phyloP scores from a whole-genome alignment of 2,888 invertebrate species.

The Drosophila ezoana region DNA sequence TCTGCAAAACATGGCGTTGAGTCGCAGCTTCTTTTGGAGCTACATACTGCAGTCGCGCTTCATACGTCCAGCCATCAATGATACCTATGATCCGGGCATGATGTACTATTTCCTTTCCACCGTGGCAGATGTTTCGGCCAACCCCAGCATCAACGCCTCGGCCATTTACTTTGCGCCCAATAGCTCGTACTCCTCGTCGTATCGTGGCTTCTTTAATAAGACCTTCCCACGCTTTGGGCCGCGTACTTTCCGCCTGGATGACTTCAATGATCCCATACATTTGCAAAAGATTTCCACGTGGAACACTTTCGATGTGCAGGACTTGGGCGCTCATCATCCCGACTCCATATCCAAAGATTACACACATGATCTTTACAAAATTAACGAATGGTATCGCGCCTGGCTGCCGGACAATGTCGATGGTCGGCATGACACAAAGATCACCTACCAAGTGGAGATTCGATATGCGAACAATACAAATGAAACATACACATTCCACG shows the following conservation, averaged over 20 bases:
- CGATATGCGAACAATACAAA: constrained; percentile 97
- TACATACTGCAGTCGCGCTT: constrained; percentile 96
- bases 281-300: constrained; percentile 96
- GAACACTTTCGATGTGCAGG: constrained; percentile 94
- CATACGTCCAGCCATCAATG: constrained; percentile 94
- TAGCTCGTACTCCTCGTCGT: constrained; percentile 96
- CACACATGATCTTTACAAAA: constrained; percentile 94
- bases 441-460: constrained; percentile 96
- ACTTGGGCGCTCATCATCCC: constrained; percentile 93
- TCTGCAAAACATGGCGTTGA: constrained; percentile 98
- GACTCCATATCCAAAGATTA: constrained; percentile 94
- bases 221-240: constrained; percentile 98
- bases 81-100: constrained; percentile 98
- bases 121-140: constrained; percentile 97
- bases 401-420: constrained; percentile 96
- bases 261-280: constrained; percentile 98
- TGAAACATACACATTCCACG: constrained; percentile 98
- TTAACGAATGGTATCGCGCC: constrained; percentile 96
- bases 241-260: constrained; percentile 94
- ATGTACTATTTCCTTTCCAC: constrained; percentile 98
- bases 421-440: constrained; percentile 94
- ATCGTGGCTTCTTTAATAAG: constrained; percentile 97
- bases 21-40: constrained; percentile 97
- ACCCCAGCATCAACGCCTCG: constrained; percentile 95
- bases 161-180: constrained; percentile 97